Base-by-base conservation (phyloP, 1,140 invertebrate genomes). In the Penaeus japonicus region DNA sequence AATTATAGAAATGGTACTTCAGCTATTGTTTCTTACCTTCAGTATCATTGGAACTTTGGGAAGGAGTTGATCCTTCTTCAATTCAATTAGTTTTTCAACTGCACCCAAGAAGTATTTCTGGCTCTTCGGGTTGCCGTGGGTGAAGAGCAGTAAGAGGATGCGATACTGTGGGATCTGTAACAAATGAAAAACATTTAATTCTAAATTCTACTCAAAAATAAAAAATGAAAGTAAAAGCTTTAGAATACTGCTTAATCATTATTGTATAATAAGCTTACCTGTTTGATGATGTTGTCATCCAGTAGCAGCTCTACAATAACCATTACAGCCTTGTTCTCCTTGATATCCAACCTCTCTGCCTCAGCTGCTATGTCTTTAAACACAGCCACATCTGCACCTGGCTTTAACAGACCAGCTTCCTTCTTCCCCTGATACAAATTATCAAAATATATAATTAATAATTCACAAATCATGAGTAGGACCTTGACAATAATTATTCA, bases 71-170 rank as follows among this genome's bases (percentile, higher is more conserved):
- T 96, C 95, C 90, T 96, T 95, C 92, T 98, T 96, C 65, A 97
- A 93, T 85, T 96, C 96, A 85, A 99, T 96, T 17, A 98, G 95
- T 92, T 98, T 97, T 92, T 99, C 99, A 91, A 99, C 95, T 78
- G 98, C 99, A 90, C 98, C 96, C 89, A 99, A 94, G 86, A 99
- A 94, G 93, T 98, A 98, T 90, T 98, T 97, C 92, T 99, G 98
- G 24, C 95, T 93, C 75, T 90, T 90, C 32, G 85, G 85, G 92
- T 98, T 97, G 82, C 96, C 96, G 91, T 96, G 95, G 85, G 97
- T 97, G 92, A 99, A 99, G 92, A 89, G 80, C 57, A 91, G 65
- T 12, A 90, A 70, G 24, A 90, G 35, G 30, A 82, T 83, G 80
- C 89, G 82, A 35, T 90, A 90, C 85, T 91, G 89, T 18, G 87